phyloP scores from a whole-genome alignment of 2,113 vertebrate genomes.

The Oriolus oriolus region DNA sequence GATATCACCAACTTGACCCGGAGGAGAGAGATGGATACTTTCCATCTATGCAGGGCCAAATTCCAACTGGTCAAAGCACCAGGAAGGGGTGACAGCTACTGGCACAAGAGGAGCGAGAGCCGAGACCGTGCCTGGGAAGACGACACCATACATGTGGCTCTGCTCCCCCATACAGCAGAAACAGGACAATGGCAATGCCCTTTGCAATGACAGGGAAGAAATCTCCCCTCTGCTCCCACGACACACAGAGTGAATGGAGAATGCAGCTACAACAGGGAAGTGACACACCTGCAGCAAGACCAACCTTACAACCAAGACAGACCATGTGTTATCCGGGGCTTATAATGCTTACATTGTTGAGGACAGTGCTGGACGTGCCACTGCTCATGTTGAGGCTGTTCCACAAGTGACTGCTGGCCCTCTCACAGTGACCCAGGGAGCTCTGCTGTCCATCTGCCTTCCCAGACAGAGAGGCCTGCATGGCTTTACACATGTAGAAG shows the following conservation, averaged over 20 bases:
- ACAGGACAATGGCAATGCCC: background rate
- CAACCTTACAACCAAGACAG: background rate
- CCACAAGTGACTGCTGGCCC: conserved; percentile 87
- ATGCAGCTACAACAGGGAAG: background rate
- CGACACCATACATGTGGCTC: fast-evolving
- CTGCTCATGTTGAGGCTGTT: conserved; percentile 82
- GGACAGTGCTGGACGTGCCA: conserved; percentile 69
- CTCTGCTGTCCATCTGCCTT: conserved; percentile 82
- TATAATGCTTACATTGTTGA: conserved; percentile 80
- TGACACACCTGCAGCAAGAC: background rate
- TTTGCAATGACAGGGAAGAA: background rate
- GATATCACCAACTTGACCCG: background rate
- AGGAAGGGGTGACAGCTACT: background rate
- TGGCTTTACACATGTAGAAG: conserved; percentile 85
- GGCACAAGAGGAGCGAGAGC: background rate
- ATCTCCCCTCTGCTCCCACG: background rate
- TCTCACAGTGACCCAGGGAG: conserved; percentile 84
- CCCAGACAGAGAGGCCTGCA: conserved; percentile 83
- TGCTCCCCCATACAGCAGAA: background rate
- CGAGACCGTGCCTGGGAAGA: background rate
- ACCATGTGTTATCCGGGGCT: background rate
- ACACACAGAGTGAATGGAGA: background rate
- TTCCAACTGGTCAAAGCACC: background rate
- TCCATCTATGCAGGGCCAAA: background rate
- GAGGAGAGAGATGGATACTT: background rate